Evolutionary conservation across 2,113 vertebrate genomes (phyloP).

Genomic region (Anhinga rufa): DNA sequence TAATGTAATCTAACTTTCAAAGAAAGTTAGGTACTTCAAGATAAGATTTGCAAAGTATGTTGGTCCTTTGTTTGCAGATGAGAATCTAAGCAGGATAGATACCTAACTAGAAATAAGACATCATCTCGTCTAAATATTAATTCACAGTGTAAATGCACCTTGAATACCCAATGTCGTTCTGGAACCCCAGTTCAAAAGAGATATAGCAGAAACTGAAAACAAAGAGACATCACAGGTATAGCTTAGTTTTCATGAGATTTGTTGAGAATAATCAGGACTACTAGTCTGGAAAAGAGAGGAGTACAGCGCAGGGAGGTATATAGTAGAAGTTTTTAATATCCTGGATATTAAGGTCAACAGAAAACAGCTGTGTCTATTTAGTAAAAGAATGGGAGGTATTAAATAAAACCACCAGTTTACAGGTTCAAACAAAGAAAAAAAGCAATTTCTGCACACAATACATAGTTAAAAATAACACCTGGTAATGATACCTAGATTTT

Average conservation of each 20-base stretch:
- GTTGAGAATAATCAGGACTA: not conserved
- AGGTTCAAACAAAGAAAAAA: not conserved
- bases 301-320: not conserved
- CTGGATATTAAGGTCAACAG: not conserved
- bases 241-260: not conserved
- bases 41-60: not conserved
- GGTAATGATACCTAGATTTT: not conserved
- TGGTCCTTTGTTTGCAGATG: not conserved
- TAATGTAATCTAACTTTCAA: not conserved
- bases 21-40: not conserved
- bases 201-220: not conserved
- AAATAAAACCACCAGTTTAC: not conserved
- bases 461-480: not conserved
- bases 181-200: not conserved
- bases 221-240: not conserved
- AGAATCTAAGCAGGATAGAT: not conserved
- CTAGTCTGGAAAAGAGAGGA: not conserved
- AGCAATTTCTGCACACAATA: not conserved
- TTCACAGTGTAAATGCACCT: not conserved
- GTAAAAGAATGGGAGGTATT: not conserved
- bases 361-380: not conserved
- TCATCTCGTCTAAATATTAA: not conserved
- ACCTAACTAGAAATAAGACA: not conserved
- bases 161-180: not conserved
- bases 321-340: not conserved